Evolutionary conservation across 2,797 vertebrate species (phyloP).

Genomic region (Pangasius krempfi): DNA sequence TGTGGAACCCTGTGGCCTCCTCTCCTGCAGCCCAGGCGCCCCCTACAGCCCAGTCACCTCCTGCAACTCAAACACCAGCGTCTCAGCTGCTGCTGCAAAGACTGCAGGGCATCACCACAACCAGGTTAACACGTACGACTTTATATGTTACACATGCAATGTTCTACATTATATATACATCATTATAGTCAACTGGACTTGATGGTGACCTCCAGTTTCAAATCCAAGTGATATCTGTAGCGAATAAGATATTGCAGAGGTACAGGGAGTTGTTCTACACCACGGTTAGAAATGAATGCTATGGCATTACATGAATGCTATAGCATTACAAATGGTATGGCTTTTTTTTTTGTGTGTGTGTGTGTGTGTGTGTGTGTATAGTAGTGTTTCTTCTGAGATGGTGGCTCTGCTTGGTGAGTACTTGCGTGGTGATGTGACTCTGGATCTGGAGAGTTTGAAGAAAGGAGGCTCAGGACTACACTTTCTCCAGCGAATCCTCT

Average conservation of each 20-base stretch:
- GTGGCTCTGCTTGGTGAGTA: constrained; percentile 76
- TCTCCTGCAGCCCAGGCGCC: constrained; percentile 53
- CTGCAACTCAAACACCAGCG: constrained; percentile 55
- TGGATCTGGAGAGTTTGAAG: constrained; percentile 78
- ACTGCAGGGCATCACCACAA: constrained; percentile 73
- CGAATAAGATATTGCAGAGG: background rate
- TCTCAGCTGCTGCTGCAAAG: constrained; percentile 72
- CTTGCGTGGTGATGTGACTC: constrained; percentile 75
- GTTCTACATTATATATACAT: background rate
- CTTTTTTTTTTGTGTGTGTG: background rate
- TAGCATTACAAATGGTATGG: background rate
- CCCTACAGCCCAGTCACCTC: constrained; percentile 55
- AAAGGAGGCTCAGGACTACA: constrained; percentile 73
- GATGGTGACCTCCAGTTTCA: background rate
- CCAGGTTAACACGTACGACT: constrained; percentile 62
- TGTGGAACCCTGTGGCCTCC: constrained; percentile 42
- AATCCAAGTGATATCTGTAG: background rate
- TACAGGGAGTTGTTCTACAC: background rate
- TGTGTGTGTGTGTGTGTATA: background rate
- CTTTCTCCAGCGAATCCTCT: constrained; percentile 74
- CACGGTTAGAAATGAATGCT: background rate
- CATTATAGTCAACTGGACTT: background rate
- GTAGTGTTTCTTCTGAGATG: constrained; percentile 71
- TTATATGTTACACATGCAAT: background rate
- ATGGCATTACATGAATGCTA: background rate